Conservation (phyloP, 2,797 vertebrate species). For the Buceros bicornis region DNA sequence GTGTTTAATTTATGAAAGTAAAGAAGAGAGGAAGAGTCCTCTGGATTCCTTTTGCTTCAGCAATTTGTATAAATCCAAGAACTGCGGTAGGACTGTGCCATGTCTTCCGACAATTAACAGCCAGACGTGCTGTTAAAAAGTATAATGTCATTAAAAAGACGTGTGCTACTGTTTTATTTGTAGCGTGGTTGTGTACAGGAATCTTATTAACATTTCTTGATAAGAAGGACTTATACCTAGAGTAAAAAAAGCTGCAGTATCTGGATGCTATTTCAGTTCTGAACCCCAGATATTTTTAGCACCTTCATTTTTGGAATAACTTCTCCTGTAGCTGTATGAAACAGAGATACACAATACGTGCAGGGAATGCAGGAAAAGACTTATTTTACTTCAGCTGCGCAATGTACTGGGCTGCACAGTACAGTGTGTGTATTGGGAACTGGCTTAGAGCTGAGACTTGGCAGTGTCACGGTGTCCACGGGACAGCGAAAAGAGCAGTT, state of each 20-base stretch:
- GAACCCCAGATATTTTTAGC: constrained; percentile 49
- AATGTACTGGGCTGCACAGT: constrained; percentile 5
- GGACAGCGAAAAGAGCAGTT: constrained; percentile 33
- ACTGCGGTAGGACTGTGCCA: not conserved
- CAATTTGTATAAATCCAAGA: not conserved
- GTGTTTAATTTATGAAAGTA: constrained; percentile 40
- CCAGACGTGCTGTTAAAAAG: not conserved
- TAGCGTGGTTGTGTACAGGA: not conserved
- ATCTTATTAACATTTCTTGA: not conserved
- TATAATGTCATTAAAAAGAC: not conserved
- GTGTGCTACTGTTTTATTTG: not conserved
- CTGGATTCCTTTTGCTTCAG: constrained; percentile 1
- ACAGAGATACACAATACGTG: constrained; percentile 43
- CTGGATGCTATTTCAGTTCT: constrained; percentile 1
- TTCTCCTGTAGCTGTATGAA: not conserved
- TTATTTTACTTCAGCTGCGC: constrained; percentile 11
- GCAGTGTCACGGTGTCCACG: not conserved
- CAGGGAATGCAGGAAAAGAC: constrained; percentile 32
- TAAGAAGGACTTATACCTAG: not conserved
- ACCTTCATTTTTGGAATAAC: constrained; percentile 55
- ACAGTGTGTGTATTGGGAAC: constrained; percentile 41
- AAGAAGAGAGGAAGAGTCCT: constrained; percentile 2
- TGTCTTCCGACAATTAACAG: not conserved
- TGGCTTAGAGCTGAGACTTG: constrained; percentile 58
- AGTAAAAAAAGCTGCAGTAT: not conserved